Base-by-base conservation (phyloP, 2,797 vertebrate genomes). In the Sebastes trivittatus region DNA sequence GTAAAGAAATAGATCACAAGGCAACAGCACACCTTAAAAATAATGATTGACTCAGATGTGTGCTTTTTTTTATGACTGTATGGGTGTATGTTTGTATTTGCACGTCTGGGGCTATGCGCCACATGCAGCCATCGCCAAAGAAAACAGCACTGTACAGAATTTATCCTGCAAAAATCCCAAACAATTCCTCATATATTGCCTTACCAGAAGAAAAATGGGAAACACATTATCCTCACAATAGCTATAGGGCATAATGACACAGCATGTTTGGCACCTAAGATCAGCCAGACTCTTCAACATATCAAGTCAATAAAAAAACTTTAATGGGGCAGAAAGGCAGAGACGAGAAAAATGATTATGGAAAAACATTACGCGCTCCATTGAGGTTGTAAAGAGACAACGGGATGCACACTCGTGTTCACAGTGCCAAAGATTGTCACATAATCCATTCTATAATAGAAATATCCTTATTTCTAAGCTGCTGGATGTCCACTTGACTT, bases 301-400 rank as follows among this genome's bases (percentile, higher is more conserved):
- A 42, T 32, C 23, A 27, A 72, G 61, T 68, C 49, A 86, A 63
- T 76, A 72, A 82, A 79, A 70, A 27, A 29, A 52, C 32, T 73
- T 81, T 70, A 78, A 87, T 77, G 55, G 32, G 29, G 72, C 69
- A 78, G 72, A 80, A 72, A 78, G 75, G 72, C 29, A 5, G 11
- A 42, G 42, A 23, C 75, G 42, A 71, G 59, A 54, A 75, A 81
- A 71, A 46, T 14, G 13, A 54, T 69, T 30, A 25, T 76, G 34
- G 71, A 69, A 69, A 52, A 59, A 64, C 49, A 83, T 87, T 64
- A 63, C 46, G 87, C 46, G 76, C 66, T 68, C 38, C 38, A 86
- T 83, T 75, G 25, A 72, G 11, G 29, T 68, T 71, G 38, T 74
- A 72, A 86, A 86, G 60, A 70, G 34, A 68, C n/a, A 73, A 78